Percentiles rank a stretch among this genome's conserved stretches.
Conservation (phyloP, 2,113 vertebrate species). For the Protobothrops flavoviridis region DNA sequence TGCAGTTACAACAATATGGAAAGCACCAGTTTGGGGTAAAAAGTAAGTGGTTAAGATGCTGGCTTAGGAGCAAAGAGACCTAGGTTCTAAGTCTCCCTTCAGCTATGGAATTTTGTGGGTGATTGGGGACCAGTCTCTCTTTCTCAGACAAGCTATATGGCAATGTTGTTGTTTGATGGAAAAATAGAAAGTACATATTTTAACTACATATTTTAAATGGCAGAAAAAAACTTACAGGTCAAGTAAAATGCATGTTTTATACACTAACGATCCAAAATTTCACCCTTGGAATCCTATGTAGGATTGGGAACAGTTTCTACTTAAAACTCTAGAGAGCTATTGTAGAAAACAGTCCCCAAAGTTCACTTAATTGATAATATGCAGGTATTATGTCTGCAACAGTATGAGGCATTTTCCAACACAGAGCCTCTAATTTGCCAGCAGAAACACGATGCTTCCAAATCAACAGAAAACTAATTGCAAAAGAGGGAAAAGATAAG, state of each 20-base stretch:
- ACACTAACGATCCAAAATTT: not conserved
- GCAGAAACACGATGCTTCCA: not conserved
- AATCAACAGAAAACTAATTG: constrained; percentile 17
- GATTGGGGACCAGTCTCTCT: too few species aligned
- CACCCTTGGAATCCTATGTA: not conserved
- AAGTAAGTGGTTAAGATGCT: too few species aligned
- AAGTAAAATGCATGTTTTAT: not conserved
- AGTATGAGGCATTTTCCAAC: not conserved
- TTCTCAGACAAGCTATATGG: too few species aligned
- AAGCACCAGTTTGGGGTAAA: too few species aligned
- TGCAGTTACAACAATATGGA: too few species aligned
- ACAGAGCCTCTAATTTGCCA: constrained; percentile 3
- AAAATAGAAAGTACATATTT: not conserved
- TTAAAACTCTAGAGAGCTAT: not conserved
- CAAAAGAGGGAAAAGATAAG: not conserved
- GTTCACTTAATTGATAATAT: not conserved
- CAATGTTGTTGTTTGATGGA: too few species aligned
- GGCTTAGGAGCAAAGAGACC: too few species aligned
- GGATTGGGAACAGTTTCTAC: not conserved
- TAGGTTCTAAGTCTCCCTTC: too few species aligned
- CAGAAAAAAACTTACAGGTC: not conserved
- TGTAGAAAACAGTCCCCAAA: not conserved
- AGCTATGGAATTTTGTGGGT: too few species aligned
- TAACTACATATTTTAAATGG: not conserved
- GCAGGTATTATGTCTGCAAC: not conserved